These are phyloP conservation scores for Epizoanthus illoricatus DNA, from an alignment of 92 coral and sea anemone genomes.

Conservation along the genomic window DNA sequence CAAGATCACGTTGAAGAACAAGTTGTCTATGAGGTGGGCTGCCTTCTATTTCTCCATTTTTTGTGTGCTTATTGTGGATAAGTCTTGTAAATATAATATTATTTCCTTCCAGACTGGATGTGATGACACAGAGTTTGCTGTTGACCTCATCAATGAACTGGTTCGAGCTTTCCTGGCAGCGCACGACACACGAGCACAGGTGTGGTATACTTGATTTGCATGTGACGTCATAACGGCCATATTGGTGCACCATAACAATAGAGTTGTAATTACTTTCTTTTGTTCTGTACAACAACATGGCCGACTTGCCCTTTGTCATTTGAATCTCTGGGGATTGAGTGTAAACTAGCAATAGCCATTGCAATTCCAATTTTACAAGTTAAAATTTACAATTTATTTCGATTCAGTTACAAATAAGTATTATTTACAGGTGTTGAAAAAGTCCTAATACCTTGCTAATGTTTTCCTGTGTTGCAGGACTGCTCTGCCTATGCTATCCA, in stretches of 20 bases:
- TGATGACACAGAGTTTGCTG: constrained; percentile 89
- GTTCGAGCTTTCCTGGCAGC: constrained; percentile 95
- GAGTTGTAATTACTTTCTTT: too few relatives aligned
- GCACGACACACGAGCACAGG: constrained; percentile 97
- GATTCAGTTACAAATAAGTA: too few relatives aligned
- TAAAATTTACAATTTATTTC: too few relatives aligned
- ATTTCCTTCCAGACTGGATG: constrained; percentile 71
- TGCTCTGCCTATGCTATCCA: constrained; percentile 99
- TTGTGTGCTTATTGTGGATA: not conserved
- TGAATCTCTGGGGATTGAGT: too few relatives aligned
- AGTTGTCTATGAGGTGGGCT: constrained; percentile 78
- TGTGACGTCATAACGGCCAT: too few relatives aligned
- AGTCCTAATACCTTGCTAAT: not conserved
- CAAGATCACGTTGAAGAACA: constrained; percentile 90
- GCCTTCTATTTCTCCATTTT: not conserved
- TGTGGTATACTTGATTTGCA: too few relatives aligned
- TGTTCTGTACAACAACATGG: too few relatives aligned
- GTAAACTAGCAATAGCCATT: too few relatives aligned
- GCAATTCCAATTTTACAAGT: too few relatives aligned
- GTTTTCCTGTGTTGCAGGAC: constrained; percentile 58
- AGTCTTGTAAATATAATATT: not conserved
- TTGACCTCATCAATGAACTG: constrained; percentile 81
- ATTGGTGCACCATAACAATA: too few relatives aligned
- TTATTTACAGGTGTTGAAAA: too few relatives aligned
- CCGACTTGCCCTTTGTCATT: too few relatives aligned